Evolutionary conservation across 2,113 vertebrate species (phyloP), one percentile per base, ranked within the genome.

Genomic region (Sinocyclocheilus anshuiensis): DNA sequence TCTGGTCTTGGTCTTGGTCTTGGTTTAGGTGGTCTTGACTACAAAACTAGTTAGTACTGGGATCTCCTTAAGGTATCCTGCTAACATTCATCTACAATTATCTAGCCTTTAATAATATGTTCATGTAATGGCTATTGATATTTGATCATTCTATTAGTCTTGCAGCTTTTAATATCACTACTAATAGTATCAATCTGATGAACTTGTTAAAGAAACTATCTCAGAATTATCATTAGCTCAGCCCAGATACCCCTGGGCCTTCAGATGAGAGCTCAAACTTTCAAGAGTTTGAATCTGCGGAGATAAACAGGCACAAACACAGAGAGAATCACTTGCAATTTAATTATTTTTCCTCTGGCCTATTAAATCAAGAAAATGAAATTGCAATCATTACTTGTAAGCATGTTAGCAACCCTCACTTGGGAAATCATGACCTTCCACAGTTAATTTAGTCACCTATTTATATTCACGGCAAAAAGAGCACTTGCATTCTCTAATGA

Each of bases 351-450:
- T 77, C 67, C 12, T 77, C 76, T 65, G 10, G 83, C 24, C 80
- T 74, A 85, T 87, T 89, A 78, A 85, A 89, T 89, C 48, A 88
- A 65, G 83, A 77, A 78, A 81, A 89, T 85, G 84, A 89, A 77
- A 83, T 83, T 48, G 45, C 81, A 71, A 72, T 83, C 65, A 83
- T 83, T 72, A 55, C 65, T 72, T 72, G 81, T 39, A 83, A 83
- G 45, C 45, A 72, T 72, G 83, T 87, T 87, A 82, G 82, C 74
- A 53, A 45, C 36, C 15, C 85, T 86, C 39, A 8, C 69, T 82
- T 39, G 81, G 81, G 71, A 84, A 87, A 24, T 57, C 72, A 79
- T 53, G 24, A 65, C 65, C 81, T 83, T 83, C 48, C 45, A 22
- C 72, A 86, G 55, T 88, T 79, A 86, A 88, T 86, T 79, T 74